These are phyloP conservation scores for Tupaia chinensis DNA, from an alignment of 2,113 vertebrate genomes.

Conservation along the genomic window DNA sequence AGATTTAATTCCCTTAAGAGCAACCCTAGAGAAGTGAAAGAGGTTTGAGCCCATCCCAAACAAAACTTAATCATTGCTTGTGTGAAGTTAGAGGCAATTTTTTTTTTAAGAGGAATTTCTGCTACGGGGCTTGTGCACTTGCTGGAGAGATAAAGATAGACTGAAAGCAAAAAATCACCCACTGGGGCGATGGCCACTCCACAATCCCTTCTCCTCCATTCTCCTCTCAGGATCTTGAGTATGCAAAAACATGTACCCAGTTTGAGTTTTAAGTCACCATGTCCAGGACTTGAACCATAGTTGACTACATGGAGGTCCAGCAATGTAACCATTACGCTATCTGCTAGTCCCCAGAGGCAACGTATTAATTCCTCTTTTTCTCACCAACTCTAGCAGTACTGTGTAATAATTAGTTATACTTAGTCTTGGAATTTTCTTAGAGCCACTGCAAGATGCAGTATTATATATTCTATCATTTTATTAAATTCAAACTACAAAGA, in stretches of 20 bases:
- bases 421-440: background rate
- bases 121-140: background rate
- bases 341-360: too few species aligned
- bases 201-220: too few species aligned
- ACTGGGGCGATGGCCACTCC: too few species aligned
- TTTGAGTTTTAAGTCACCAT: too few species aligned
- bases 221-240: too few species aligned
- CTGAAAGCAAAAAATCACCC: background rate
- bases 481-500: background rate
- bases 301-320: too few species aligned
- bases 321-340: too few species aligned
- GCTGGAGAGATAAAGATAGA: background rate
- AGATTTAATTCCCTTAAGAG: background rate
- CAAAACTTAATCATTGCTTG: background rate
- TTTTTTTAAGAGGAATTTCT: too few species aligned
- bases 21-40: background rate
- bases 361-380: background rate
- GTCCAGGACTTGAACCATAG: too few species aligned
- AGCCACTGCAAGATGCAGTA: background rate
- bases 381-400: background rate
- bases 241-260: too few species aligned
- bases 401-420: background rate
- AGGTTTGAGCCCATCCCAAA: background rate
- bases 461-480: background rate
- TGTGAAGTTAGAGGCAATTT: too few species aligned